phyloP scores from a whole-genome alignment of 2,888 invertebrate species.

The Laothoe populi region DNA sequence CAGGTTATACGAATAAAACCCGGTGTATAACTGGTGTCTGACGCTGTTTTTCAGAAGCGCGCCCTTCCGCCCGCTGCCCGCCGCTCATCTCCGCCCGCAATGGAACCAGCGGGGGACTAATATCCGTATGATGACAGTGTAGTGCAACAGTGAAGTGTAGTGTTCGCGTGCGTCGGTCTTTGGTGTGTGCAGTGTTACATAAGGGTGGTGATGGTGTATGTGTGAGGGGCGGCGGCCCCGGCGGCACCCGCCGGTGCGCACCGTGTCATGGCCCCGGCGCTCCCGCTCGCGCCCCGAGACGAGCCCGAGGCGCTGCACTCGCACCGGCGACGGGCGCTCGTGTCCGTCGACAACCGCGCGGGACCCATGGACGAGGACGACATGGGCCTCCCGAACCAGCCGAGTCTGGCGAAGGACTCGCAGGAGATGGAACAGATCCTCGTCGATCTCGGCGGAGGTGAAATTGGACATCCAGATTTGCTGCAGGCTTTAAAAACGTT shows the following conservation, averaged over 20 bases:
- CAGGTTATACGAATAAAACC: constrained; percentile 49
- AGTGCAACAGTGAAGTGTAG: constrained; percentile 58
- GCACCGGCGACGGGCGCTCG: constrained; percentile 73
- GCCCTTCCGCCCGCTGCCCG: constrained; percentile 57
- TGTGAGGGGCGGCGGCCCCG: constrained; percentile 61
- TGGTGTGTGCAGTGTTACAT: constrained; percentile 67
- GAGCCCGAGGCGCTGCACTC: constrained; percentile 57
- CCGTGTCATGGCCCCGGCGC: constrained; percentile 97
- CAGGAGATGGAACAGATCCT: constrained; percentile 88
- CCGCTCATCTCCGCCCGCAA: constrained; percentile 54
- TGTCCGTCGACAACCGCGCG: constrained; percentile 82
- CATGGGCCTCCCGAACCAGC: constrained; percentile 83
- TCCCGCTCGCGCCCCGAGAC: constrained; percentile 88
- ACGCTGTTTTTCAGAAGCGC: constrained; percentile 79
- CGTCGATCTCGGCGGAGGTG: constrained; percentile 84
- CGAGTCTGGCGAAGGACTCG: constrained; percentile 83
- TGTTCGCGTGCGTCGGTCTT: constrained; percentile 51
- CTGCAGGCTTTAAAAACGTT: constrained; percentile 91
- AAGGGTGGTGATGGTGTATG: constrained; percentile 65
- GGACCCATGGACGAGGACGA: constrained; percentile 86
- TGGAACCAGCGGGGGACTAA: constrained; percentile 76
- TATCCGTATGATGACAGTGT: constrained; percentile 48
- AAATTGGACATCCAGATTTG: constrained; percentile 87
- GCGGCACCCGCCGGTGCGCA: constrained; percentile 74
- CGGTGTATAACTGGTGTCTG: constrained; percentile 66